A percentile compares a stretch with the other conserved stretches of the same genome.
Evolutionary conservation across 2,797 vertebrate genomes (phyloP).

Genomic region (Margarornis squamiger): DNA sequence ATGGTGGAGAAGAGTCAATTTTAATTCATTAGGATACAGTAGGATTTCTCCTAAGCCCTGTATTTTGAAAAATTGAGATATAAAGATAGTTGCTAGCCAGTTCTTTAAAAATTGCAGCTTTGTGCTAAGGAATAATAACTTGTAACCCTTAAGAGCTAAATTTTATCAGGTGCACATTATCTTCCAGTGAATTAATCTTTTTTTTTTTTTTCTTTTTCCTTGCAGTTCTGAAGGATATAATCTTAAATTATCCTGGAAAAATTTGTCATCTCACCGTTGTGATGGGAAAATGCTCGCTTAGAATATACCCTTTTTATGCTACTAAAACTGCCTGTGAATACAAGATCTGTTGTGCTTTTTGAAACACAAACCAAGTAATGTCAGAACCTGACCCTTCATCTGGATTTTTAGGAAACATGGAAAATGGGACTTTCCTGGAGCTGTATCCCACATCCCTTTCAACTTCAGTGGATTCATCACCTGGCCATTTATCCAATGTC

Average conservation of each 20-base stretch:
- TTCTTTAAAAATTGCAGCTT: not conserved
- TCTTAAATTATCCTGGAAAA: not conserved
- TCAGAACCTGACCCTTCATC: conserved; percentile 79
- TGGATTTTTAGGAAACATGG: conserved; percentile 75
- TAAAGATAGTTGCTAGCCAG: not conserved
- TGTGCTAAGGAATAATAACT: not conserved
- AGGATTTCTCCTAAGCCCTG: not conserved
- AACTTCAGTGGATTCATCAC: conserved; percentile 83
- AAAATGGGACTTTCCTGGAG: conserved; percentile 87
- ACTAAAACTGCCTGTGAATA: conserved; percentile 1
- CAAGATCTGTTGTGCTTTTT: conserved; percentile 11
- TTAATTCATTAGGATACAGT: not conserved
- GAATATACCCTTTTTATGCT: not conserved
- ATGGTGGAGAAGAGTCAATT: not conserved
- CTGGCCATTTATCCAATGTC: conserved; percentile 83
- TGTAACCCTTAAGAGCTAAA: not conserved
- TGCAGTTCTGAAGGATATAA: conserved; percentile 43
- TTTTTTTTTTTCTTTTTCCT: not conserved
- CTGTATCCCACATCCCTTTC: conserved; percentile 88
- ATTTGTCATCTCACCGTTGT: not conserved
- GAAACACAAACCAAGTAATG: conserved; percentile 71
- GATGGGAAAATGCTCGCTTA: not conserved
- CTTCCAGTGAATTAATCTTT: not conserved
- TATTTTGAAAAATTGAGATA: not conserved
- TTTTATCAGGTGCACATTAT: not conserved